Percentiles rank a stretch among this genome's conserved stretches.
phyloP scores from a whole-genome alignment of 1,140 invertebrate genomes.

The Homalodisca vitripennis region DNA sequence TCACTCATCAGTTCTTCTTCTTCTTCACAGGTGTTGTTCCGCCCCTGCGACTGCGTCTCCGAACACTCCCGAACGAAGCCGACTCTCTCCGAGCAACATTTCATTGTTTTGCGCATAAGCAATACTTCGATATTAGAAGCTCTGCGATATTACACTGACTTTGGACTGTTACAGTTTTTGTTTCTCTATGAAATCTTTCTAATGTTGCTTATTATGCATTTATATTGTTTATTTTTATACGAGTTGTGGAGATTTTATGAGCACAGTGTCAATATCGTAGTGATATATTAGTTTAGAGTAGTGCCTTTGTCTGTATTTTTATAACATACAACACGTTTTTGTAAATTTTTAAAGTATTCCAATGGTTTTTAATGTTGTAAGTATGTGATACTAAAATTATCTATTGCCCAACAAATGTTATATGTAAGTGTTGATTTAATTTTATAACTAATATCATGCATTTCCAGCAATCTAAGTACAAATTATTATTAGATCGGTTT shows the following conservation, averaged over 20 bases:
- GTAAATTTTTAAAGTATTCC: no score
- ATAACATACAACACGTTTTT: no score
- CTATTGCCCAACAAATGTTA: no score
- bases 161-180: conserved; percentile 20
- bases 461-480: no score
- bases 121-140: conserved; percentile 10
- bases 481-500: no score
- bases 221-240: conserved; percentile 15
- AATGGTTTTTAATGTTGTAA: no score
- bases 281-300: background rate
- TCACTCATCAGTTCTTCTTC: conserved; percentile 15
- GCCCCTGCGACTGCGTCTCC: background rate
- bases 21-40: conserved; percentile 22
- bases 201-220: background rate
- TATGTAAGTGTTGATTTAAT: no score
- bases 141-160: background rate
- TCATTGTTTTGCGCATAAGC: conserved; percentile 14
- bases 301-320: no score
- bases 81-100: background rate
- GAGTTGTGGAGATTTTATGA: background rate
- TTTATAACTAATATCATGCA: no score
- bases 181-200: conserved; percentile 14
- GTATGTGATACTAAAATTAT: no score
- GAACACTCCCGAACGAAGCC: background rate
- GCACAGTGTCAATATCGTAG: background rate